phyloP scores from a whole-genome alignment of 2,888 invertebrate genomes.

The Agriopis leucophaearia region DNA sequence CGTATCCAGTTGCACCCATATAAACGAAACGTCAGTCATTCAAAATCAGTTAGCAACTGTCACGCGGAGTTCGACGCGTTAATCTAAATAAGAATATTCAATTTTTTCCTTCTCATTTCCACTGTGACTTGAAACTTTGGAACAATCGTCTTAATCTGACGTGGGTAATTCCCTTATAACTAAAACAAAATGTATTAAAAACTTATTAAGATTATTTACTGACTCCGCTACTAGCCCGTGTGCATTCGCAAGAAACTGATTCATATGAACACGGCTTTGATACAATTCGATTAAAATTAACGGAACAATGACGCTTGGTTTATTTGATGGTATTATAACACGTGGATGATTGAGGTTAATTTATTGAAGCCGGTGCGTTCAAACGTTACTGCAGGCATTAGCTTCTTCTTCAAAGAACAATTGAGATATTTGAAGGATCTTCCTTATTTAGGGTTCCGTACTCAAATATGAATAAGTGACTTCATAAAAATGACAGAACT shows the following conservation, averaged over 20 bases:
- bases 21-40: too few relatives aligned
- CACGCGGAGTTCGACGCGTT: too few relatives aligned
- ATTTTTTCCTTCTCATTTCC: too few relatives aligned
- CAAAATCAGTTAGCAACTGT: too few relatives aligned
- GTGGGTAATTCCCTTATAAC: not conserved
- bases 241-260: slow-evolving; percentile 37
- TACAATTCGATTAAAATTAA: slow-evolving; percentile 42
- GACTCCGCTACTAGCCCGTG: slow-evolving; percentile 7
- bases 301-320: slow-evolving; percentile 25
- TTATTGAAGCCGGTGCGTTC: slow-evolving; percentile 25
- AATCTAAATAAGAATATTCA: too few relatives aligned
- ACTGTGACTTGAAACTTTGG: too few relatives aligned
- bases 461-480: too few relatives aligned
- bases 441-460: too few relatives aligned
- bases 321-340: slow-evolving; percentile 42
- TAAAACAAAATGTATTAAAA: not conserved
- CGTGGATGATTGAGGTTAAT: slow-evolving; percentile 28
- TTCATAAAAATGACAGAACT: too few relatives aligned
- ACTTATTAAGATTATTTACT: not conserved
- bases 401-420: not conserved
- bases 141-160: too few relatives aligned
- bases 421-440: not conserved
- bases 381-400: slow-evolving; percentile 6
- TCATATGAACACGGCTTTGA: slow-evolving; percentile 38
- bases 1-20: too few relatives aligned